A percentile compares a stretch with the other conserved stretches of the same genome.
Evolutionary conservation across 1,140 invertebrate genomes (phyloP).

Genomic region (Probaryconus sp.): DNA sequence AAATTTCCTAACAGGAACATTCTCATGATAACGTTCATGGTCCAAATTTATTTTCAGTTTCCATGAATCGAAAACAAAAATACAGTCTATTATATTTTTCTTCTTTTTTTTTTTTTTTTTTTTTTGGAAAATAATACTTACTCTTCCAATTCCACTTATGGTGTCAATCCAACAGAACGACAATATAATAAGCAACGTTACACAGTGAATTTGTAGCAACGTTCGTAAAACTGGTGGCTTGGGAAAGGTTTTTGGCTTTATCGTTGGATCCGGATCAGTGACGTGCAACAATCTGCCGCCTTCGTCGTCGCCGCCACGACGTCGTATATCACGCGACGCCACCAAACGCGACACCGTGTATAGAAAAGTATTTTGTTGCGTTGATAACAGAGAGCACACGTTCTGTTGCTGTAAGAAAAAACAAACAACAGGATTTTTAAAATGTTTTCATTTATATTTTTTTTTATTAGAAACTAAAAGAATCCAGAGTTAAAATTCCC

Average conservation of each 20-base stretch:
- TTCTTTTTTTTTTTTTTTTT: background rate
- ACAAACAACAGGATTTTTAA: no score
- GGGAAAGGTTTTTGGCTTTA: constrained; percentile 69
- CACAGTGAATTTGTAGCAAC: constrained; percentile 77
- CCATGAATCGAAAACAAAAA: no score
- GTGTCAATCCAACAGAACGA: constrained; percentile 77
- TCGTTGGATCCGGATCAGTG: constrained; percentile 72
- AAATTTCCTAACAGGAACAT: no score
- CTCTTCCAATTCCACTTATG: constrained; percentile 76
- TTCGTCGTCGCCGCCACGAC: constrained; percentile 70
- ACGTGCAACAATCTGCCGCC: constrained; percentile 72
- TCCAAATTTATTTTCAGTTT: no score
- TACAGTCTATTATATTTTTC: no score
- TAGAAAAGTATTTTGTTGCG: constrained; percentile 74
- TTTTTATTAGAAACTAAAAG: no score
- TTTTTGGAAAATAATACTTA: constrained; percentile 57
- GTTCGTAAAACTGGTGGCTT: constrained; percentile 72
- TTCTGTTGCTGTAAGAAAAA: constrained; percentile 67
- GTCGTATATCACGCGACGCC: constrained; percentile 72
- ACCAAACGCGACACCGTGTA: constrained; percentile 78
- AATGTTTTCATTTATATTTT: no score
- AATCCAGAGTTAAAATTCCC: no score
- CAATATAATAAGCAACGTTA: constrained; percentile 73
- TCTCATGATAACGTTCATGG: no score
- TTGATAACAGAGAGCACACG: constrained; percentile 68